Evolutionary conservation across 2,797 vertebrate genomes (phyloP).

Genomic region (Cryptoblepharus egeriae): DNA sequence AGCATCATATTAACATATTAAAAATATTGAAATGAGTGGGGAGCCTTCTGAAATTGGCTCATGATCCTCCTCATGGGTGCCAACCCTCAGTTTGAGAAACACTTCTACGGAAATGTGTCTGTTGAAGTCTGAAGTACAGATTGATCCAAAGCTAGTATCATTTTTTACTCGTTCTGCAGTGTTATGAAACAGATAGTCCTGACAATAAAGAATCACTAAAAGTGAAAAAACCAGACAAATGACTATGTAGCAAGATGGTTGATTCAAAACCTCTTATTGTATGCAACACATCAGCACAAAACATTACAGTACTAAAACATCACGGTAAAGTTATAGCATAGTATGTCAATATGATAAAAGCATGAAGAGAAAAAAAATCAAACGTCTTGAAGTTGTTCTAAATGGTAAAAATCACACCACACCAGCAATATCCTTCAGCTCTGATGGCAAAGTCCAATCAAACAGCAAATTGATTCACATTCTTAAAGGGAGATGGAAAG

Average conservation of each 20-base stretch:
- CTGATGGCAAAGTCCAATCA: slow-evolving; percentile 10
- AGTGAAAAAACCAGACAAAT: background rate
- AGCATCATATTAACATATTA: too few relatives aligned
- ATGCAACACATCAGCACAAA: background rate
- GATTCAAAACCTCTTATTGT: background rate
- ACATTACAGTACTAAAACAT: background rate
- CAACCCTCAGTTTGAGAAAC: too few relatives aligned
- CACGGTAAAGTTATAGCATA: background rate
- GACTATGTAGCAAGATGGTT: background rate
- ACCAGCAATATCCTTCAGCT: slow-evolving; percentile 1
- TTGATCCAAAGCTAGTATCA: background rate
- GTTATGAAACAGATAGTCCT: background rate
- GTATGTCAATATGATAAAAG: slow-evolving; percentile 4
- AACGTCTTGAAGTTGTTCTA: background rate
- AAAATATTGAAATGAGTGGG: too few relatives aligned
- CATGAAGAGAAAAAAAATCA: background rate
- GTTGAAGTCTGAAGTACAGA: background rate
- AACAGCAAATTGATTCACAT: slow-evolving; percentile 12
- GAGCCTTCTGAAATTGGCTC: too few relatives aligned
- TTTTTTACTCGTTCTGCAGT: background rate
- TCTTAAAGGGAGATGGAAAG: background rate
- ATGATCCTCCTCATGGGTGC: too few relatives aligned
- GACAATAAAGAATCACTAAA: background rate
- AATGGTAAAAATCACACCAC: slow-evolving; percentile 20
- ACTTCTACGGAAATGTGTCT: too few relatives aligned